Evolutionary conservation across 2,113 vertebrate genomes (phyloP).

Genomic region (Asarcornis scutulata): DNA sequence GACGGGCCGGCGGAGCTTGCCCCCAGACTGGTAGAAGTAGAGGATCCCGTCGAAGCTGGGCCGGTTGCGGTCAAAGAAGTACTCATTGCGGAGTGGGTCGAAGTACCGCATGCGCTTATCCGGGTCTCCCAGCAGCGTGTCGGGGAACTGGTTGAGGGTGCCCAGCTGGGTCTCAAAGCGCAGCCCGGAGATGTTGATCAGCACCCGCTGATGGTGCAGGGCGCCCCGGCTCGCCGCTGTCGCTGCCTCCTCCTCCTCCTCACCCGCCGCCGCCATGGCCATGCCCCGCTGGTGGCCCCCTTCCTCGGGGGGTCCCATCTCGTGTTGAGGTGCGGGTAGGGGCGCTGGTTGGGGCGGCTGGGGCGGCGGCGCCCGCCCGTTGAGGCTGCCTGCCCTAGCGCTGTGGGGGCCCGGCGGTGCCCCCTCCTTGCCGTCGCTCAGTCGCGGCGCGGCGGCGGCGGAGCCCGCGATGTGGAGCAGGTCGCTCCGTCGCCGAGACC

Average conservation of each 20-base stretch:
- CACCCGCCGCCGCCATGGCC: conserved; percentile 48
- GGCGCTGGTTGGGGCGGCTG: not conserved
- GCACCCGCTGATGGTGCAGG: conserved; percentile 91
- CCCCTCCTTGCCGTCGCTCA: conserved; percentile 63
- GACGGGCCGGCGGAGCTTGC: conserved; percentile 90
- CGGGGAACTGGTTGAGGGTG: conserved; percentile 95
- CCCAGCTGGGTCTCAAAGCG: conserved; percentile 94
- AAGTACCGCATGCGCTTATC: conserved; percentile 93
- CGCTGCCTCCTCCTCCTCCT: conserved; percentile 48
- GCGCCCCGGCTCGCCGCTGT: conserved; percentile 54
- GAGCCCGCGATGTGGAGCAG: conserved; percentile 66
- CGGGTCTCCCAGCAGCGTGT: conserved; percentile 92
- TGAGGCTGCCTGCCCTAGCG: not conserved
- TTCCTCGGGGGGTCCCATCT: conserved; percentile 29
- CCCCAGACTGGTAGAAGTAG: conserved; percentile 96
- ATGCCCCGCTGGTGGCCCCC: conserved; percentile 38
- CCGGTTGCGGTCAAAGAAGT: conserved; percentile 97
- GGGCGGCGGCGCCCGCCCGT: not conserved
- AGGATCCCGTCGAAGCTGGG: conserved; percentile 96
- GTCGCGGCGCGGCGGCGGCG: conserved; percentile 47
- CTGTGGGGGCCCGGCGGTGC: conserved; percentile 20
- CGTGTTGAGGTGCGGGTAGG: too few relatives aligned
- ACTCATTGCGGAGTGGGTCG: conserved; percentile 95
- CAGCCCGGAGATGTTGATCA: conserved; percentile 94
- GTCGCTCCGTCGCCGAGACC: conserved; percentile 51